phyloP scores from a whole-genome alignment of 2,888 invertebrate genomes.

The Cantharis nigra region DNA sequence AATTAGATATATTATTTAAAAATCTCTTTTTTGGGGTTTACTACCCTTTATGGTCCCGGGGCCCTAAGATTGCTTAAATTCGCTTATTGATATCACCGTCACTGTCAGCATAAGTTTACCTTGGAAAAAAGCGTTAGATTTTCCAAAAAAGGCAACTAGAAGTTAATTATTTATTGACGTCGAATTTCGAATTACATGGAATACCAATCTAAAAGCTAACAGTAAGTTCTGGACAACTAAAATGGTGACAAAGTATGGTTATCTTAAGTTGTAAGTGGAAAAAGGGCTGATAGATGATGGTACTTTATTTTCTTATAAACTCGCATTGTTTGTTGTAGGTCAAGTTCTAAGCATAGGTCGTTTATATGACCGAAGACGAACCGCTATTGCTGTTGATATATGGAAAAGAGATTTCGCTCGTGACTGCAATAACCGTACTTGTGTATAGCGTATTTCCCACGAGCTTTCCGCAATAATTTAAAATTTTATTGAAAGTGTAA shows the following conservation, averaged over 20 bases:
- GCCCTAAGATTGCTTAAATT: too few species aligned
- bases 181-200: neutral
- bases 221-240: neutral
- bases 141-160: too few species aligned
- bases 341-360: slow-evolving; percentile 5
- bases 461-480: slow-evolving; percentile 1
- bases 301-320: slow-evolving; percentile 1
- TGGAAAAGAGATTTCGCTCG: neutral
- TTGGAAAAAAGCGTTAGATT: too few species aligned
- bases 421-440: slow-evolving; percentile 8
- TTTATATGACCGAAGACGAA: slow-evolving; percentile 1
- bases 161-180: neutral
- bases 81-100: too few species aligned
- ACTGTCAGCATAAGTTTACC: too few species aligned
- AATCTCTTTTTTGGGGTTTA: too few species aligned
- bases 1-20: too few species aligned
- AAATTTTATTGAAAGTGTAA: neutral
- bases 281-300: slow-evolving; percentile 1
- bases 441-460: slow-evolving; percentile 5
- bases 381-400: slow-evolving; percentile 7
- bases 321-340: slow-evolving; percentile 6
- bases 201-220: neutral
- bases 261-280: neutral
- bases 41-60: too few species aligned
- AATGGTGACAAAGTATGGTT: neutral